A percentile compares a stretch with the other conserved stretches of the same genome.
phyloP scores from a whole-genome alignment of 2,888 invertebrate genomes.

The Gryllus longicercus region DNA sequence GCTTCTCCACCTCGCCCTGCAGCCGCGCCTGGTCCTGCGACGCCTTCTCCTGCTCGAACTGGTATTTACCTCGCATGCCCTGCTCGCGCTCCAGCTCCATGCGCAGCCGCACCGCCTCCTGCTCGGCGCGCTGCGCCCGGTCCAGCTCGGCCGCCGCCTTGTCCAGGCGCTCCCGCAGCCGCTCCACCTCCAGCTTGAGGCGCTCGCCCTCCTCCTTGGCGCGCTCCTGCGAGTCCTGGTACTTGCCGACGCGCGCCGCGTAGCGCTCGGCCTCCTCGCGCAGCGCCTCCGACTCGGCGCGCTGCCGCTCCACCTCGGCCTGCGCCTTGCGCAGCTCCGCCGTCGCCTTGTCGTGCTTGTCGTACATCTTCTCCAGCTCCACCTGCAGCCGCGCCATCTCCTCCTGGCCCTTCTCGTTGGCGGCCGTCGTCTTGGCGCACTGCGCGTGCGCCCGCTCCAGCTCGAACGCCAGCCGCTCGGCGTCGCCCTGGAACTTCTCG shows the following conservation, averaged over 20 bases:
- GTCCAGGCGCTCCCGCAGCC: slow-evolving; percentile 74
- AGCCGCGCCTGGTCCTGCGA: slow-evolving; percentile 55
- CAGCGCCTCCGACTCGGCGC: slow-evolving; percentile 69
- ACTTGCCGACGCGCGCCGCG: slow-evolving; percentile 69
- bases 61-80: slow-evolving; percentile 75
- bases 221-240: slow-evolving; percentile 64
- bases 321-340: slow-evolving; percentile 78
- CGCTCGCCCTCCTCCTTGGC: slow-evolving; percentile 73
- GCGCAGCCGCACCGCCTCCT: slow-evolving; percentile 62
- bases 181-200: slow-evolving; percentile 75
- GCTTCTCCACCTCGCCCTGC: slow-evolving; percentile 61
- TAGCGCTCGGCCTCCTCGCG: slow-evolving; percentile 75
- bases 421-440: slow-evolving; percentile 77
- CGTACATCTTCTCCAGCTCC: slow-evolving; percentile 86
- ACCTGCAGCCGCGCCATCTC: slow-evolving; percentile 81
- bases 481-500: slow-evolving; percentile 79
- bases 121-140: slow-evolving; percentile 66
- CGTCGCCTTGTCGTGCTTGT: slow-evolving; percentile 82
- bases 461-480: slow-evolving; percentile 80
- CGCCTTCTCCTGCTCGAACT: slow-evolving; percentile 68
- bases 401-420: slow-evolving; percentile 85
- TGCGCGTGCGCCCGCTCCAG: slow-evolving; percentile 83
- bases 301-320: slow-evolving; percentile 67
- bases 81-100: slow-evolving; percentile 72
- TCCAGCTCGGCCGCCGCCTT: slow-evolving; percentile 77